Conservation (phyloP, 1,140 invertebrate species). For the Drosophila leontia region DNA sequence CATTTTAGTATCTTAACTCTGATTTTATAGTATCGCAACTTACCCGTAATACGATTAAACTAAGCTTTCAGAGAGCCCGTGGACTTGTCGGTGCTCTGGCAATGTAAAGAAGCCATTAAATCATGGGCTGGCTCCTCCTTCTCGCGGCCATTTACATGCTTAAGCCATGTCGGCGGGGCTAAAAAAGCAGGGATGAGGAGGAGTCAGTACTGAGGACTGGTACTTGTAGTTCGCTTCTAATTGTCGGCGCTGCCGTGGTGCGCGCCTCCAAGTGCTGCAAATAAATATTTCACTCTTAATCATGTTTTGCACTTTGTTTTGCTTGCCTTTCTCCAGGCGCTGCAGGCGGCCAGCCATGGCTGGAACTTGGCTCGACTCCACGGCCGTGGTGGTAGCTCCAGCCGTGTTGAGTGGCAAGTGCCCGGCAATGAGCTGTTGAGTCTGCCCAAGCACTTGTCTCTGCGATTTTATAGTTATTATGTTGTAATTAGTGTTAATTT, state of each 20-base stretch:
- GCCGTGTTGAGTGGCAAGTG: conserved; percentile 63
- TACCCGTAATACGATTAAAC: conserved; percentile 66
- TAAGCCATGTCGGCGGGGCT: conserved; percentile 68
- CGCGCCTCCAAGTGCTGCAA: conserved; percentile 77
- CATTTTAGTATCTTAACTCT: conserved; percentile 32
- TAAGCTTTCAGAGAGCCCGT: conserved; percentile 33
- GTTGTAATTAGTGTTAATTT: conserved; percentile 79
- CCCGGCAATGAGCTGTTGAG: conserved; percentile 71
- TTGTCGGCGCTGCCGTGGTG: conserved; percentile 69
- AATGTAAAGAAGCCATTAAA: conserved; percentile 60
- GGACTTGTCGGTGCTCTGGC: conserved; percentile 54
- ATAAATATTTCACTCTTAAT: conserved; percentile 83
- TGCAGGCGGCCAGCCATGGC: conserved; percentile 50
- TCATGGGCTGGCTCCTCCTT: conserved; percentile 48
- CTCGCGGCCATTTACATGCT: conserved; percentile 71
- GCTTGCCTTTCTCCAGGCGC: conserved; percentile 55
- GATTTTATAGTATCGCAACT: conserved; percentile 34
- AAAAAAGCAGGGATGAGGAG: background rate
- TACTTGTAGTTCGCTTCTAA: conserved; percentile 66
- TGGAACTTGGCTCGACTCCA: conserved; percentile 48
- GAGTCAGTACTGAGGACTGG: conserved; percentile 4
- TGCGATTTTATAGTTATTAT: conserved; percentile 79
- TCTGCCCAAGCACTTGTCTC: conserved; percentile 69
- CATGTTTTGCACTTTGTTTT: conserved; percentile 73
- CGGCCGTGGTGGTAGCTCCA: conserved; percentile 11